Evolutionary conservation across 2,888 invertebrate species (phyloP), one percentile per base, ranked within the genome.

Genomic region (Phortica okadai): DNA sequence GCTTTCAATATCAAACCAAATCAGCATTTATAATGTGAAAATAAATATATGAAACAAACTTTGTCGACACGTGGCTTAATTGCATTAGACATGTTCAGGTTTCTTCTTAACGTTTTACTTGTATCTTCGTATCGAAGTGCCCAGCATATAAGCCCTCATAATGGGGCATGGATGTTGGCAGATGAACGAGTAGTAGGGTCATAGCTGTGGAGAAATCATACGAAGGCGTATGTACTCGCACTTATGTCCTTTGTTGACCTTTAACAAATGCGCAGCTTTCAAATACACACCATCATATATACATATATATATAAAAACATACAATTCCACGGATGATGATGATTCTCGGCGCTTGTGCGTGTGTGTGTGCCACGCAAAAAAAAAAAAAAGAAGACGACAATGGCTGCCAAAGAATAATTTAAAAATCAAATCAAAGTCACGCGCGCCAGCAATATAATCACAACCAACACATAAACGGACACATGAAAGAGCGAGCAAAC

Each of bases 351-450:
- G 66, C 66, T 21, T 21, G 21, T 21, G 64, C n/a, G 72, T 58
- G 73, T 33, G 67, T 58, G 73, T 58, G 74, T 54, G 73, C 58
- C 54, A 78, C 33, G 45, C 54, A 69, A 74, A 81, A 74, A 76
- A 50, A 76, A 50, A 56, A 67, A 58, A 33, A 54, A 84, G 83
- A 67, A 44, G 42, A 44, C n/a, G 45, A 45, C 6, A 42, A n/a
- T 14, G 42, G 11, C 83, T 82, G 84, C 84, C 81, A 82, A 79
- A 79, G 83, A 85, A 88, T 86, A 83, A 88, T 87, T 87, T 87
- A 82, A 84, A 89, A 89, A 87, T 85, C 84, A 88, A 89, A 89
- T 89, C 88, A 89, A 88, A 86, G 87, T 88, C 90, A 89, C 89
- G 89, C 90, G 89, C 86, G 54, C 10, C 54, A 85, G 79, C 83